Evolutionary conservation across 2,888 invertebrate species (phyloP).

Genomic region (Lasioglossum malachurum): DNA sequence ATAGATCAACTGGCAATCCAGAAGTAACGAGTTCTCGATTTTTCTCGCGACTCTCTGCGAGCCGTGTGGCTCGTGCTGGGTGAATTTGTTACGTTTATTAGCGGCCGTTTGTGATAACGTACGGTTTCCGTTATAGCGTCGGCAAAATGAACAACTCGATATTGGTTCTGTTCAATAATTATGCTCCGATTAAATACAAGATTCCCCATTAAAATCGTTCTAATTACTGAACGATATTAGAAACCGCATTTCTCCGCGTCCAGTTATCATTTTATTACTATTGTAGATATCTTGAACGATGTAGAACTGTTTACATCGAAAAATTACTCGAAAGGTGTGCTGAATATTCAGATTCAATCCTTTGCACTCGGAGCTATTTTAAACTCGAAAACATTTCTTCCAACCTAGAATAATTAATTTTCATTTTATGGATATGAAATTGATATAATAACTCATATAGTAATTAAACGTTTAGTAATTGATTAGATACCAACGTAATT

Average conservation of each 20-base stretch:
- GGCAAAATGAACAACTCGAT: background rate
- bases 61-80: constrained; percentile 1
- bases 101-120: background rate
- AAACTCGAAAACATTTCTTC: no score
- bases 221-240: background rate
- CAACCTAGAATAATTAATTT: no score
- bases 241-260: background rate
- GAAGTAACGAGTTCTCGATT: constrained; percentile 23
- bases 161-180: background rate
- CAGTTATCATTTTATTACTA: background rate
- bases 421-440: no score
- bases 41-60: background rate
- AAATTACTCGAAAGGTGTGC: background rate
- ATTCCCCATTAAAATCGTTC: background rate
- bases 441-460: no score
- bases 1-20: constrained; percentile 33
- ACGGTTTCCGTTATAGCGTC: background rate
- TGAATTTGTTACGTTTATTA: constrained; percentile 28
- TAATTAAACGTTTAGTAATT: no score
- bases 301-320: background rate
- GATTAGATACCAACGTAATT: no score
- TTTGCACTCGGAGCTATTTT: no score
- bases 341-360: background rate
- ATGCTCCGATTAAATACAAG: background rate
- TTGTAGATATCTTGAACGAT: background rate